Evolutionary conservation across 2,888 invertebrate genomes (phyloP).

Genomic region (Enchytraeus crypticus): DNA sequence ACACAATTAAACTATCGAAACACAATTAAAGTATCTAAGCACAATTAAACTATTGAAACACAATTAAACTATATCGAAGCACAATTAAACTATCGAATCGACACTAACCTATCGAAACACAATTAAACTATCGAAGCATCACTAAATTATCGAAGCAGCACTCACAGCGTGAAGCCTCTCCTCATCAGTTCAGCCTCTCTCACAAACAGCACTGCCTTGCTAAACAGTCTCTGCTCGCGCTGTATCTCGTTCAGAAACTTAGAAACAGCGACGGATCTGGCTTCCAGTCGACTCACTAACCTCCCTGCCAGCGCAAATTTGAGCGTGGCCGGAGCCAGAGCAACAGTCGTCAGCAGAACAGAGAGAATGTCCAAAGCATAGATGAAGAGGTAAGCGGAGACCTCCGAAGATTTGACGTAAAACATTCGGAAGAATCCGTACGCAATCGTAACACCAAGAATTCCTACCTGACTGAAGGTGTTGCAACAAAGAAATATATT

Average conservation of each 20-base stretch:
- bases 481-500: background rate
- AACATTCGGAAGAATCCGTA: constrained; percentile 20
- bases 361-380: constrained; percentile 17
- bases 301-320: constrained; percentile 17
- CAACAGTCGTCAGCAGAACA: constrained; percentile 10
- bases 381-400: constrained; percentile 1
- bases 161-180: constrained; percentile 40
- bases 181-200: constrained; percentile 40
- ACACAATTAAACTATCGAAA: too few relatives aligned
- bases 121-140: too few relatives aligned
- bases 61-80: too few relatives aligned
- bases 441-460: constrained; percentile 14
- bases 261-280: background rate
- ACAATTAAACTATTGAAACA: too few relatives aligned
- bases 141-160: constrained; percentile 5
- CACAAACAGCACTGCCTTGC: constrained; percentile 30
- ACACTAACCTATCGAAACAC: too few relatives aligned
- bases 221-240: constrained; percentile 4
- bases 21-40: too few relatives aligned
- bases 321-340: constrained; percentile 14
- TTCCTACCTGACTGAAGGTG: constrained; percentile 14
- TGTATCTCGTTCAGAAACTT: constrained; percentile 1
- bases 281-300: constrained; percentile 8
- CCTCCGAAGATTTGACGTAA: constrained; percentile 13
- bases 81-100: too few relatives aligned